These are phyloP conservation scores for Tachysurus fulvidraco DNA, from an alignment of 2,113 vertebrate species.

Conservation along the genomic window DNA sequence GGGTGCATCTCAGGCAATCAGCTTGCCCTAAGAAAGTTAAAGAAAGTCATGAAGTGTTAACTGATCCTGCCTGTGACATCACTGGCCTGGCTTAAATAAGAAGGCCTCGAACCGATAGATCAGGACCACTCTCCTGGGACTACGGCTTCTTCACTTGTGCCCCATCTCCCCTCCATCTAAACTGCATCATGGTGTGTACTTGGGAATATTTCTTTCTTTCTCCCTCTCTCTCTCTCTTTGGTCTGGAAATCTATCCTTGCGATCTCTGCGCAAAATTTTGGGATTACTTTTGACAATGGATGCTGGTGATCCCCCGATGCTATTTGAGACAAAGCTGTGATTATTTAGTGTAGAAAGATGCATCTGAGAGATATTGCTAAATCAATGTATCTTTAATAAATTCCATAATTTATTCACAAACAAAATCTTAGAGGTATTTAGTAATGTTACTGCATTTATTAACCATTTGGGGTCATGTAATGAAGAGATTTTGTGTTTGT, in stretches of 20 bases:
- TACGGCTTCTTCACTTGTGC: slow-evolving; percentile 70
- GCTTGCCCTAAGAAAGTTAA: slow-evolving; percentile 99
- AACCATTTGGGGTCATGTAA: slow-evolving; percentile 10
- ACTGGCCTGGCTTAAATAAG: slow-evolving; percentile 83
- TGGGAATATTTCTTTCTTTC: slow-evolving; percentile 31
- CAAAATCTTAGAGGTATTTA: not conserved
- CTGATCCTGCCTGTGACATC: slow-evolving; percentile 80
- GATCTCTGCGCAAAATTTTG: slow-evolving; percentile 3
- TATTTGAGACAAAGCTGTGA: not conserved
- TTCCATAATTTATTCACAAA: not conserved
- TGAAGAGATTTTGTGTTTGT: slow-evolving; percentile 38
- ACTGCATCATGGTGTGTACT: slow-evolving; percentile 92
- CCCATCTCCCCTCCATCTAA: slow-evolving; percentile 72
- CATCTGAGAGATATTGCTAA: not conserved
- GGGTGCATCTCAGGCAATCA: slow-evolving; percentile 71
- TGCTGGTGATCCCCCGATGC: not conserved
- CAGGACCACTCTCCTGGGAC: slow-evolving; percentile 86
- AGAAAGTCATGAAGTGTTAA: slow-evolving; percentile 80
- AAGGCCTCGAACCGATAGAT: slow-evolving; percentile 69
- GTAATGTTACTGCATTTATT: not conserved
- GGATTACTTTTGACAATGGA: slow-evolving; percentile 15
- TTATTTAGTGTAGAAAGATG: not conserved
- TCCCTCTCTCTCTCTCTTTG: slow-evolving; percentile 2
- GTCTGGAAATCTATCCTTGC: slow-evolving; percentile 26
- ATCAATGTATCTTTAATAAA: not conserved